Conservation (phyloP, 1,140 invertebrate genomes). For the Hermatobates lingyangjiaoensis region DNA sequence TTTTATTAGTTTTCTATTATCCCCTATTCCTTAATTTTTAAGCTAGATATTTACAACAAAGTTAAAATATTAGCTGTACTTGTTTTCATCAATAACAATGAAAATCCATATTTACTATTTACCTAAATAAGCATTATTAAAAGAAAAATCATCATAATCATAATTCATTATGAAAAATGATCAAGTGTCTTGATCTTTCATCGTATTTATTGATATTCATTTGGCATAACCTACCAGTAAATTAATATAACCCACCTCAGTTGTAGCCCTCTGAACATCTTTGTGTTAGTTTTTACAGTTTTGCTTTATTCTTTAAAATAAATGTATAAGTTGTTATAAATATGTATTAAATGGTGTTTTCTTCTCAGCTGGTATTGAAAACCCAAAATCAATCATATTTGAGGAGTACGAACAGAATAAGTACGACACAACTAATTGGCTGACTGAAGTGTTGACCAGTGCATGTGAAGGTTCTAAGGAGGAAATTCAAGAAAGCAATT, state of each 20-base stretch:
- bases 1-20: too few relatives aligned
- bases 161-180: too few relatives aligned
- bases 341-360: not conserved
- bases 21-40: too few relatives aligned
- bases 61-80: too few relatives aligned
- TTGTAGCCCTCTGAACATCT: not conserved
- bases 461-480: not conserved
- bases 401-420: not conserved
- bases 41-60: too few relatives aligned
- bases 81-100: too few relatives aligned
- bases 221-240: not conserved
- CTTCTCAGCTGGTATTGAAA: not conserved
- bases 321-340: not conserved
- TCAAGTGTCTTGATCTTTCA: too few relatives aligned
- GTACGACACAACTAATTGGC: not conserved
- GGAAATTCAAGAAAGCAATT: not conserved
- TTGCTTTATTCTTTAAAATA: slow-evolving; percentile 1
- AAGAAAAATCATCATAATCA: too few relatives aligned
- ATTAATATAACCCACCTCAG: not conserved
- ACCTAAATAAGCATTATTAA: too few relatives aligned
- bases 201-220: too few relatives aligned
- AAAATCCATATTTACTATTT: too few relatives aligned
- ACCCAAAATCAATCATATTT: not conserved
- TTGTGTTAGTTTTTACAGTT: not conserved
- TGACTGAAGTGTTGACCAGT: not conserved